Evolutionary conservation across 2,888 invertebrate genomes (phyloP).

Genomic region (Athalia rosae): DNA sequence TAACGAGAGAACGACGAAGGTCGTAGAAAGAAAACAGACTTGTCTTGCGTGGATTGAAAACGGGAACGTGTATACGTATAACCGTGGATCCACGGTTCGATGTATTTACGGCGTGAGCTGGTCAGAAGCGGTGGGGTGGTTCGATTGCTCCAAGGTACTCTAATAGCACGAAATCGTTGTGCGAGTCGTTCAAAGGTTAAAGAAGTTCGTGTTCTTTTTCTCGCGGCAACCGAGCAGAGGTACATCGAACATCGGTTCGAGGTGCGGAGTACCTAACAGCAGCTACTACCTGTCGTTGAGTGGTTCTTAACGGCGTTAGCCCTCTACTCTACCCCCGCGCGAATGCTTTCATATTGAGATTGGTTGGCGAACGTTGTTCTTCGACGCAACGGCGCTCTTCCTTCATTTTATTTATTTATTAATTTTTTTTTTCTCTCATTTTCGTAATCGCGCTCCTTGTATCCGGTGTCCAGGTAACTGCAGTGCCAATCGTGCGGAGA

Average conservation of each 20-base stretch:
- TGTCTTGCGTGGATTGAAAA: too few species aligned
- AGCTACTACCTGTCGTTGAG: constrained; percentile 25
- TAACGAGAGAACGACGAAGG: too few species aligned
- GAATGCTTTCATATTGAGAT: constrained; percentile 32
- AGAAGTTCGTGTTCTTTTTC: constrained; percentile 26
- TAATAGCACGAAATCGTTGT: constrained; percentile 26
- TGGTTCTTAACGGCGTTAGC: constrained; percentile 19
- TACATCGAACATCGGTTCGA: constrained; percentile 15
- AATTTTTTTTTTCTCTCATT: background rate
- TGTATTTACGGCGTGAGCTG: too few species aligned
- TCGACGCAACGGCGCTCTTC: constrained; percentile 3
- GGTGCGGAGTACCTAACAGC: constrained; percentile 6
- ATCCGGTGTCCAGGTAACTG: too few species aligned
- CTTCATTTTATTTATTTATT: background rate
- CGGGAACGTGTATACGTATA: too few species aligned
- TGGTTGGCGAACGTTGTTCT: constrained; percentile 24
- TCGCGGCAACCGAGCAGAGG: constrained; percentile 9
- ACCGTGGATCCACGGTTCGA: too few species aligned
- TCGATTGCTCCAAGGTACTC: constrained; percentile 22
- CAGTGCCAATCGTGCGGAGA: too few species aligned
- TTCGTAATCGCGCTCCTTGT: background rate
- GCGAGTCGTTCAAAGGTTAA: constrained; percentile 17
- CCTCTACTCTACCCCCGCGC: background rate
- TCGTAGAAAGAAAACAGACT: too few species aligned
- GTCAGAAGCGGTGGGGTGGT: background rate